A percentile compares a stretch with the other conserved stretches of the same genome.
phyloP scores from a whole-genome alignment of 2,888 invertebrate species.

The Phyto melanocephala region DNA sequence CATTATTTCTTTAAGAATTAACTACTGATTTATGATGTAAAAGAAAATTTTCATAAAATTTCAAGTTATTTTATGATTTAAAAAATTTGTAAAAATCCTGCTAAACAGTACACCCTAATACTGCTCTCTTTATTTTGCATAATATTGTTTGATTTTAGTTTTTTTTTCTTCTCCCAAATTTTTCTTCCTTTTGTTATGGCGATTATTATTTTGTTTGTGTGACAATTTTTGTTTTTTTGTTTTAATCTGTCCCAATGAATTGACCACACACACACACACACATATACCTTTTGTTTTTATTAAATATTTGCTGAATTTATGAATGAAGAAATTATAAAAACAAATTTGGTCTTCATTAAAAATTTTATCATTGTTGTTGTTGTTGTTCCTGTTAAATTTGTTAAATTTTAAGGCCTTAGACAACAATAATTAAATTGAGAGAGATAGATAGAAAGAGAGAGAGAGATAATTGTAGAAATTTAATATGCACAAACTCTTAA shows the following conservation, averaged over 20 bases:
- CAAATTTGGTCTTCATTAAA: conserved; percentile 37
- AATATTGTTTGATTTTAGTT: neutral
- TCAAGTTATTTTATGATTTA: too few relatives aligned
- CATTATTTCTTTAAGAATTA: too few relatives aligned
- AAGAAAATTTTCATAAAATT: too few relatives aligned
- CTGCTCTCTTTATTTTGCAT: neutral
- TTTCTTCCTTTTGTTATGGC: neutral
- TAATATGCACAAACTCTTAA: neutral
- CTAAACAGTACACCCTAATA: too few relatives aligned
- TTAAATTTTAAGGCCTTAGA: neutral
- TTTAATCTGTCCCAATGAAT: neutral
- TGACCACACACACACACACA: neutral
- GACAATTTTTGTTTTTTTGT: neutral
- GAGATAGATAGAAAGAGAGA: neutral
- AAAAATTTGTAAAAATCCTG: too few relatives aligned
- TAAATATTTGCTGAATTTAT: conserved; percentile 44
- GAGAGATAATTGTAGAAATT: too few relatives aligned
- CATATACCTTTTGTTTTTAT: neutral
- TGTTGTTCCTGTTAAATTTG: neutral
- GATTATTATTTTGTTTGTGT: neutral
- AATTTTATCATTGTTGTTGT: neutral
- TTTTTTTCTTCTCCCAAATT: neutral
- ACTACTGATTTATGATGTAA: too few relatives aligned
- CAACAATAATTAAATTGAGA: conserved; percentile 26
- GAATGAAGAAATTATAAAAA: conserved; percentile 7